Evolutionary conservation across 2,888 invertebrate species (phyloP).

Genomic region (Dasysyrphus albostriatus): DNA sequence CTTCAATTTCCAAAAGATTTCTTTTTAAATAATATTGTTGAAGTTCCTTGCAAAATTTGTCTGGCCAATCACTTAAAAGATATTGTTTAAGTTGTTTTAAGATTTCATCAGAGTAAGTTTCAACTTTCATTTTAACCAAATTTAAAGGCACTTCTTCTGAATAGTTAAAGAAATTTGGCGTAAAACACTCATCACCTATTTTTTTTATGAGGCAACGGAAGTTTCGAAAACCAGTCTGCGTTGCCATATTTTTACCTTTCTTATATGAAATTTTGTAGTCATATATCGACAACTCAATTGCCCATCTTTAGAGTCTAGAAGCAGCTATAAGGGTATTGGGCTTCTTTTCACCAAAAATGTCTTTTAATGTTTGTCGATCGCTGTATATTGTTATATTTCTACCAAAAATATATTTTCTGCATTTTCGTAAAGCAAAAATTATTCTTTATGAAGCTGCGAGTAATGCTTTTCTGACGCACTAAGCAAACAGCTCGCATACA

Average conservation of each 20-base stretch:
- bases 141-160: slow-evolving; percentile 9
- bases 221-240: slow-evolving; percentile 5
- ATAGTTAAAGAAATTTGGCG: slow-evolving; percentile 2
- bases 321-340: slow-evolving; percentile 45
- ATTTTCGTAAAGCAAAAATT: slow-evolving; percentile 81
- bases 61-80: no score
- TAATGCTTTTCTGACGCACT: slow-evolving; percentile 73
- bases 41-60: no score
- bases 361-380: slow-evolving; percentile 66
- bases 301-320: slow-evolving; percentile 56
- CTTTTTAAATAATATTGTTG: no score
- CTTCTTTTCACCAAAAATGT: slow-evolving; percentile 4
- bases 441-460: slow-evolving; percentile 79
- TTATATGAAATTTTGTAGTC: slow-evolving; percentile 54
- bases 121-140: background rate
- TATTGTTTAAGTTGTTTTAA: no score
- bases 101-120: background rate
- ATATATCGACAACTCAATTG: slow-evolving; percentile 53
- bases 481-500: slow-evolving; percentile 57
- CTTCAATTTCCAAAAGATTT: no score
- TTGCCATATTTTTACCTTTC: slow-evolving; percentile 39
- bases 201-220: slow-evolving; percentile 28
- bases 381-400: slow-evolving; percentile 47
- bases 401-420: slow-evolving; percentile 81
- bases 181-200: slow-evolving; percentile 14